Evolutionary conservation across 1,140 invertebrate genomes (phyloP).

Genomic region (Contarinia nasturtii): DNA sequence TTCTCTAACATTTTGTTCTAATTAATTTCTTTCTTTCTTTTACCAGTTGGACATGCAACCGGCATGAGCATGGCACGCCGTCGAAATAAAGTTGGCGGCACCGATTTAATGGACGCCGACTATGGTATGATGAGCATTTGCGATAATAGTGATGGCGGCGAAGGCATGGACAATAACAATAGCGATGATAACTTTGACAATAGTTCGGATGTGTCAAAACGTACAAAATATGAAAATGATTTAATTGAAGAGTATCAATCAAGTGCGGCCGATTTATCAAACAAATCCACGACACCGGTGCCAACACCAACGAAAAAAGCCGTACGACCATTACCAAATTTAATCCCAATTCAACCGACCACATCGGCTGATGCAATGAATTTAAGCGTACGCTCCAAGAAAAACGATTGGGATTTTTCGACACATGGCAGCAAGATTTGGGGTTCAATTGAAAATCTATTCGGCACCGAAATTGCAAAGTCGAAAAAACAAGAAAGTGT

Average conservation of each 20-base stretch:
- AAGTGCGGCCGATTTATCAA: constrained; percentile 26
- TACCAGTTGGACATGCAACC: constrained; percentile 40
- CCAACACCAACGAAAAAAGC: constrained; percentile 24
- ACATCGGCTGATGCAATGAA: constrained; percentile 1
- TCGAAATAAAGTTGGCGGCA: constrained; percentile 49
- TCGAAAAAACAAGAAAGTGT: constrained; percentile 1
- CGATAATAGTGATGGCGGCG: background rate
- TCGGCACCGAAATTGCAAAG: background rate
- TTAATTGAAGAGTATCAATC: background rate
- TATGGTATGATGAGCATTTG: background rate
- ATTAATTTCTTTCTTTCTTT: too few relatives aligned
- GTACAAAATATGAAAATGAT: background rate
- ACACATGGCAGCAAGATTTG: background rate
- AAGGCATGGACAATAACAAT: background rate
- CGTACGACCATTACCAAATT: constrained; percentile 42
- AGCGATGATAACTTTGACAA: background rate
- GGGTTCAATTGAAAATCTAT: background rate
- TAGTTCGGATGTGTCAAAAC: background rate
- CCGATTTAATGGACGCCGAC: constrained; percentile 22
- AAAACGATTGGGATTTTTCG: background rate
- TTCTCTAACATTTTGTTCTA: too few relatives aligned
- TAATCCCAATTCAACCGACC: constrained; percentile 39
- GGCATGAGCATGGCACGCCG: constrained; percentile 27
- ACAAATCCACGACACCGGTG: constrained; percentile 16
- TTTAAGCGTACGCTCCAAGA: background rate